A percentile compares a stretch with the other conserved stretches of the same genome.
phyloP scores from a whole-genome alignment of 2,113 vertebrate genomes.

The Pimephales promelas region DNA sequence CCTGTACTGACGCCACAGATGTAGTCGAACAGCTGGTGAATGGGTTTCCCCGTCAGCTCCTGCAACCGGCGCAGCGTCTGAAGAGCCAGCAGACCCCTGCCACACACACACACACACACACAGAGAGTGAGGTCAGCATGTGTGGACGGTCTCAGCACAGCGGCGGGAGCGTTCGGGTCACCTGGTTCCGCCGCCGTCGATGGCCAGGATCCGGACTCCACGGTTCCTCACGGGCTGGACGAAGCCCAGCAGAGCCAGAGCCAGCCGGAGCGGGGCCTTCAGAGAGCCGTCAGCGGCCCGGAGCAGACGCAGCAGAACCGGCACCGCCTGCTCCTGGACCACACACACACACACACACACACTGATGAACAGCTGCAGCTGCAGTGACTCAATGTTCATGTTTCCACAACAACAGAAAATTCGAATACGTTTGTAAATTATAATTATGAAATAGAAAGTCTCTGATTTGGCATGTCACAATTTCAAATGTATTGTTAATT shows the following conservation, averaged over 20 bases:
- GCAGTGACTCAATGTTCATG: background rate
- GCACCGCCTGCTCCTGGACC: conserved; percentile 83
- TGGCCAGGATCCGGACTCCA: conserved; percentile 88
- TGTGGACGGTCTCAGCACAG: background rate
- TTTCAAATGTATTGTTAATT: too few relatives aligned
- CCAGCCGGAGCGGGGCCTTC: conserved; percentile 88
- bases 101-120: background rate
- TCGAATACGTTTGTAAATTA: too few relatives aligned
- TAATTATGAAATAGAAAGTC: too few relatives aligned
- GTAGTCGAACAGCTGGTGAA: conserved; percentile 95
- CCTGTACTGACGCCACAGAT: conserved; percentile 97
- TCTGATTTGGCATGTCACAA: too few relatives aligned
- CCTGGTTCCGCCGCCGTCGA: conserved; percentile 96
- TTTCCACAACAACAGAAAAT: too few relatives aligned
- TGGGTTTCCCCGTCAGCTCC: conserved; percentile 86
- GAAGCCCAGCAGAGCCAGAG: conserved; percentile 89
- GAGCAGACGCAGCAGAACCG: conserved; percentile 84
- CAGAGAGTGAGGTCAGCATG: background rate
- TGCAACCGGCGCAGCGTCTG: conserved; percentile 88
- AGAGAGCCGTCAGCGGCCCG: conserved; percentile 84
- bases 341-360: conserved; percentile 5
- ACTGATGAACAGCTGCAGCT: background rate
- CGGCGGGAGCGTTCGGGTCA: conserved; percentile 57
- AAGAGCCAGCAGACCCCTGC: too few relatives aligned
- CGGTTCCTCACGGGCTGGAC: conserved; percentile 88